These are phyloP conservation scores for Chaetophractus vellerosus DNA, from an alignment of 2,797 vertebrate genomes.

Conservation along the genomic window DNA sequence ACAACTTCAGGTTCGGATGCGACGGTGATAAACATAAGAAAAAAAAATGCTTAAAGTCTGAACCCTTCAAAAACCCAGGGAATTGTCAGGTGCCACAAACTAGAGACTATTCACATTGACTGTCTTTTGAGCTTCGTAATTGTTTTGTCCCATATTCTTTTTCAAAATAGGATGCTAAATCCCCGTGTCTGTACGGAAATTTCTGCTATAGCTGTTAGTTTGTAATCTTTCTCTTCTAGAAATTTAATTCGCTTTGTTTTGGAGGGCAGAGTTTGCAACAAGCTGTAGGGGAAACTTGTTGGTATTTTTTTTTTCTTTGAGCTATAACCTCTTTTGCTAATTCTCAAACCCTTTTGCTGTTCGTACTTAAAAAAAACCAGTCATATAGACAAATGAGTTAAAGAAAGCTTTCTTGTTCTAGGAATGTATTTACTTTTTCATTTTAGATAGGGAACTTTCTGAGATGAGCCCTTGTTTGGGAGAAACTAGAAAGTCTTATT, in stretches of 20 bases:
- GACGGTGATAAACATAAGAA: background rate
- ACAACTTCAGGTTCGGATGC: slow-evolving; percentile 60
- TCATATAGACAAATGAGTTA: slow-evolving; percentile 5
- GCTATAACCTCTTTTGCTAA: slow-evolving; percentile 48
- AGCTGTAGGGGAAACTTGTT: background rate
- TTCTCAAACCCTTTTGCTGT: slow-evolving; percentile 46
- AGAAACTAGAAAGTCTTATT: slow-evolving; percentile 29
- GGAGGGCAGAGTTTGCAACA: background rate
- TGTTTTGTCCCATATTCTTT: slow-evolving; percentile 32
- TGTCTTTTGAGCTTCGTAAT: background rate
- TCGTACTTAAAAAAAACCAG: slow-evolving; percentile 59
- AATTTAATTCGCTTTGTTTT: slow-evolving; percentile 5
- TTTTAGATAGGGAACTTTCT: slow-evolving; percentile 20
- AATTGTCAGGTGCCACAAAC: background rate
- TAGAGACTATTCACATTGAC: background rate
- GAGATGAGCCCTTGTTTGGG: background rate
- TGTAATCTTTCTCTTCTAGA: slow-evolving; percentile 15
- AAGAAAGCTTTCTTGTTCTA: slow-evolving; percentile 58
- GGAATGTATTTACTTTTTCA: background rate
- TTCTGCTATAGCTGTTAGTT: background rate
- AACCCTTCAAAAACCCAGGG: background rate
- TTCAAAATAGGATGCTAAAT: slow-evolving; percentile 27
- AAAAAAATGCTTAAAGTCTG: background rate
- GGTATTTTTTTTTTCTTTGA: background rate
- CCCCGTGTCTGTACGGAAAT: background rate